Conservation (phyloP, 2,797 vertebrate genomes). For the Coreius guichenoti region DNA sequence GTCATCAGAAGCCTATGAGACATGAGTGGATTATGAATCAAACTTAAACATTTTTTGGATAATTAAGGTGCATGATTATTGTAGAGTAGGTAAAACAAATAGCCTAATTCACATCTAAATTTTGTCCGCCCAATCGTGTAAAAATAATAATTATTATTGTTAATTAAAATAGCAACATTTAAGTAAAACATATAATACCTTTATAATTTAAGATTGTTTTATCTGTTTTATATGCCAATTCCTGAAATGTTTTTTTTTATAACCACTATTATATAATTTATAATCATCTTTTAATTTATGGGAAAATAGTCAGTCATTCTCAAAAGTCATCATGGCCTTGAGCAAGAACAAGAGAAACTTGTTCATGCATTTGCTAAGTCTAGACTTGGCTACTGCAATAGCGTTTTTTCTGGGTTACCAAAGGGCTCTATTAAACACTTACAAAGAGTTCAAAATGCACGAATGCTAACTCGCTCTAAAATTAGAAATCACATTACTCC, state of each 20-base stretch:
- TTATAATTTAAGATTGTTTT: background rate
- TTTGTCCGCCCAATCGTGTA: background rate
- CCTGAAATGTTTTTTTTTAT: background rate
- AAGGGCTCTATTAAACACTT: no score
- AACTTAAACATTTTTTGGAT: background rate
- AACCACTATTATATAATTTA: background rate
- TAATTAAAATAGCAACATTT: background rate
- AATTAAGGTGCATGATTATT: background rate
- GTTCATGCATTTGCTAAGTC: no score
- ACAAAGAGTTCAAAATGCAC: no score
- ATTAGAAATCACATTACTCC: no score
- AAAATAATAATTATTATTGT: background rate
- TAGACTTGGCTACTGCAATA: no score
- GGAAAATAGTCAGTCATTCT: background rate
- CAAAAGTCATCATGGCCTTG: background rate
- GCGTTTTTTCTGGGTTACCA: no score
- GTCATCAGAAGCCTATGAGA: background rate
- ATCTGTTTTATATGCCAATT: background rate
- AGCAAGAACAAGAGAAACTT: no score
- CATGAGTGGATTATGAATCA: background rate
- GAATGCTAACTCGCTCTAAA: no score
- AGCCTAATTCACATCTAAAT: background rate
- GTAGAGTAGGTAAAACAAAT: background rate
- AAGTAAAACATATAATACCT: background rate
- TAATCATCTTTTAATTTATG: background rate